Base-by-base conservation (phyloP, 1,140 invertebrate genomes). In the Nebria ingens region DNA sequence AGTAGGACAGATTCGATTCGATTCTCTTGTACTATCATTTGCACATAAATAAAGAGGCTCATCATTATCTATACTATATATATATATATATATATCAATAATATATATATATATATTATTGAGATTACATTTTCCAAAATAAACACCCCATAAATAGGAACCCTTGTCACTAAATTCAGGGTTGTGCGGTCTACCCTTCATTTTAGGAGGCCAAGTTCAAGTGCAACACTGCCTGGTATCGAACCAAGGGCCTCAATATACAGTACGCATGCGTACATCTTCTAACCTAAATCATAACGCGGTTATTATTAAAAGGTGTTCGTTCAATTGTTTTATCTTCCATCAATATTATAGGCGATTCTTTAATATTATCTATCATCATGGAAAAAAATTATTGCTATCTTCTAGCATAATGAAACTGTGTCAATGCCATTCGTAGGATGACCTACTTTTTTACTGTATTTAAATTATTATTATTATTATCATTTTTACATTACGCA, bases 401-500 rank as follows among this genome's bases (percentile, higher is more conserved):
- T 45, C 6, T 17, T 17, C 9, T 45, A 4, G 40, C 15, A n/a
- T 6, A 34, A n/a, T 4, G 17, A 45, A 45, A 45, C 9, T 45
- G 17, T 45, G 40, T 45, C 40, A 45, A 45, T 45, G 40, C 40
- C 40, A 45, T 45, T 45, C n/a, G 40, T 45, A 9, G n/a, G 6
- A 12, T 45, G 15, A 45, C 40, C 40, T 17, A 45, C 6, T 45
- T 45, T 17, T 45, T 17, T 9, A 17, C 40, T 45, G 40, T 45
- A 9, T 45, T 45, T 45, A 45, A 12, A 12, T 45, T 45, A 45
- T 45, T 45, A 45, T 45, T 17, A 12, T 45, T 45, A 45, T 45
- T 45, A 45, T 45, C 40, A 45, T 45, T 45, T 45, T 45, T 17
- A 45, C 9, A 45, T 45, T 45, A 45, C 40, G 40, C 40, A 45